Evolutionary conservation across 2,797 vertebrate genomes (phyloP), one percentile per base, ranked within the genome.

Genomic region (Clangula hyemalis): DNA sequence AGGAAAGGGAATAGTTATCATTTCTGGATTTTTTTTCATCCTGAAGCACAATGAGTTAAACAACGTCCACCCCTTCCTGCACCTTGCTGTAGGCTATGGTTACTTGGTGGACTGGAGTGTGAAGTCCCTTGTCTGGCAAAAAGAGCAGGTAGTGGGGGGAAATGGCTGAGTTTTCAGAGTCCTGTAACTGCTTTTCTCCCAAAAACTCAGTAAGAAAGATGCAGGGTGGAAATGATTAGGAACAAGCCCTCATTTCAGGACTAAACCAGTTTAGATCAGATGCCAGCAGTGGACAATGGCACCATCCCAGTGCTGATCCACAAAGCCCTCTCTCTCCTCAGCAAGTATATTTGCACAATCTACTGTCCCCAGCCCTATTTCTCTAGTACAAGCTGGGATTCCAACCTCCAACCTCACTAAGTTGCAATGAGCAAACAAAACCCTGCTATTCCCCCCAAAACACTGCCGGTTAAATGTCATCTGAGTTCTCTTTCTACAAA

Each of bases 401-500:
- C 61, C 7, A 1, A 61, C 47, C 76, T 75, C 84, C 82, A 72
- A 73, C 24, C 62, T 86, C 27, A 2, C 15, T 24, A 94, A 95
- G 78, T n/a, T 89, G 86, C 96, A 92, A 91, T 5, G 58, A 43
- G 75, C 65, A 78, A 83, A 94, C 82, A 74, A 89, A 90, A 57
- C 90, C 66, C 84, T 86, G 53, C 80, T 93, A 53, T 85, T 72
- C 65, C 43, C 85, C 81, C 32, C 61, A 51, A 83, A 88, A 93
- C 64, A 30, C 68, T 83, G 72, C 71, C 72, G 24, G 70, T 66
- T 91, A 68, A 89, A 94, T 64, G 80, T 91, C 92, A 85, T 34
- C 79, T 87, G 89, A 85, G 85, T 84, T 90, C 78, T 96, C 92
- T 86, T 94, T 54, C 65, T 90, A 78, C 84, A 96, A 96, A 95